These are phyloP conservation scores for Otis tarda DNA, from an alignment of 2,113 vertebrate species.

Conservation along the genomic window DNA sequence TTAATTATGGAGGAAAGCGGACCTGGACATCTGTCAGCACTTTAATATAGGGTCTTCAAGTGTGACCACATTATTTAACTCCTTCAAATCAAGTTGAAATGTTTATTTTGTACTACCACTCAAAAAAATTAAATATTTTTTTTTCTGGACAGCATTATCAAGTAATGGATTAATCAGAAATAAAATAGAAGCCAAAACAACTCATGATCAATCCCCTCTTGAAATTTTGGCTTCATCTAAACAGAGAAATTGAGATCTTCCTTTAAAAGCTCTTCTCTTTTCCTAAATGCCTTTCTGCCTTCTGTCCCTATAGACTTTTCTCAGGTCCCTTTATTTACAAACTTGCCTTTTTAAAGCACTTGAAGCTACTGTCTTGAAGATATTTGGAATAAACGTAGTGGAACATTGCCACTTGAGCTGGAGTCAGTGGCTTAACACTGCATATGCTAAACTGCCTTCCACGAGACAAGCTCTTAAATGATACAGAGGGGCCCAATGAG, in stretches of 20 bases:
- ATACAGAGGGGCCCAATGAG: neutral
- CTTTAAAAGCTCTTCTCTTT: neutral
- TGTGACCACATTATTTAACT: slow-evolving; percentile 37
- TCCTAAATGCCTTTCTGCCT: neutral
- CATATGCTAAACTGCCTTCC: neutral
- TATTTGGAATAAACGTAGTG: neutral
- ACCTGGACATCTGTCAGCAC: slow-evolving; percentile 78
- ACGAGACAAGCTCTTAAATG: neutral
- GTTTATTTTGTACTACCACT: neutral
- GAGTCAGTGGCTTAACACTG: neutral
- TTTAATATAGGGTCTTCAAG: slow-evolving; percentile 68
- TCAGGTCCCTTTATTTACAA: neutral
- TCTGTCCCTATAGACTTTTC: neutral
- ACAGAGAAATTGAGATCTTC: neutral
- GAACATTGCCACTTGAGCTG: neutral
- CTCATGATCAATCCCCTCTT: neutral
- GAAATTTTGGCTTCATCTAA: neutral
- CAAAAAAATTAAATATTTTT: neutral
- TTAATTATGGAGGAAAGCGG: slow-evolving; percentile 64
- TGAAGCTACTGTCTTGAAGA: neutral
- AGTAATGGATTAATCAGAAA: neutral
- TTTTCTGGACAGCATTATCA: neutral
- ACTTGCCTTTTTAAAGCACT: neutral
- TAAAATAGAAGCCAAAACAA: neutral
- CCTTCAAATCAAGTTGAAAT: slow-evolving; percentile 23